Evolutionary conservation across 2,113 vertebrate species (phyloP).

Genomic region (Trogon surrucura): DNA sequence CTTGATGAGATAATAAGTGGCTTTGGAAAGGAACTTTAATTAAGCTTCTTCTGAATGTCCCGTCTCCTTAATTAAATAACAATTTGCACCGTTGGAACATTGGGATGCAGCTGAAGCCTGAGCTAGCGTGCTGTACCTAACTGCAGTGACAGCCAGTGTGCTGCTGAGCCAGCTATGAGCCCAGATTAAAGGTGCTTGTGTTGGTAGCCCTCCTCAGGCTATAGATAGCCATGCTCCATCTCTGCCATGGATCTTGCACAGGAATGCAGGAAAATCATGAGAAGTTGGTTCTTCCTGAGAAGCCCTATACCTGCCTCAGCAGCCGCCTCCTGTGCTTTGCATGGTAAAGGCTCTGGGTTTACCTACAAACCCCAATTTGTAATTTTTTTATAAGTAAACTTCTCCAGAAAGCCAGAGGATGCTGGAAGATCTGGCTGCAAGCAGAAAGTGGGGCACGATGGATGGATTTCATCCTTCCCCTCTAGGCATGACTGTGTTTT

Average conservation of each 20-base stretch:
- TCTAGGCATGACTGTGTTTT: not conserved
- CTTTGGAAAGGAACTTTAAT: constrained; percentile 25
- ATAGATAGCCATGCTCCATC: not conserved
- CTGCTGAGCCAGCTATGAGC: fast-evolving
- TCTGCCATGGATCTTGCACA: fast-evolving
- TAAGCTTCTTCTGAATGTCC: constrained; percentile 19
- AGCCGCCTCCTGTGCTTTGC: fast-evolving
- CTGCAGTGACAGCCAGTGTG: not conserved
- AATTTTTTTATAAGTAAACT: not conserved
- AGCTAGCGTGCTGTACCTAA: not conserved
- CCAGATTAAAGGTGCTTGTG: not conserved
- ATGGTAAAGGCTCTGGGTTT: not conserved
- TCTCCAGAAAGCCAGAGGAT: not conserved
- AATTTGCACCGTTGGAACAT: not conserved
- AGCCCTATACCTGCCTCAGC: too few species aligned
- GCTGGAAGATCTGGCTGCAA: not conserved
- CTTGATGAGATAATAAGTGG: not conserved
- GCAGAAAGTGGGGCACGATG: fast-evolving
- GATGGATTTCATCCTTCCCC: not conserved
- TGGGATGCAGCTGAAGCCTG: not conserved
- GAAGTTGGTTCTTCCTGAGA: not conserved
- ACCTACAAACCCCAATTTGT: not conserved
- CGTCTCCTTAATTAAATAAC: constrained; percentile 11
- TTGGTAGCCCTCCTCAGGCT: not conserved
- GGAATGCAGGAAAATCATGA: not conserved